Evolutionary conservation across 2,113 vertebrate genomes (phyloP).

Genomic region (Limnothrissa miodon): DNA sequence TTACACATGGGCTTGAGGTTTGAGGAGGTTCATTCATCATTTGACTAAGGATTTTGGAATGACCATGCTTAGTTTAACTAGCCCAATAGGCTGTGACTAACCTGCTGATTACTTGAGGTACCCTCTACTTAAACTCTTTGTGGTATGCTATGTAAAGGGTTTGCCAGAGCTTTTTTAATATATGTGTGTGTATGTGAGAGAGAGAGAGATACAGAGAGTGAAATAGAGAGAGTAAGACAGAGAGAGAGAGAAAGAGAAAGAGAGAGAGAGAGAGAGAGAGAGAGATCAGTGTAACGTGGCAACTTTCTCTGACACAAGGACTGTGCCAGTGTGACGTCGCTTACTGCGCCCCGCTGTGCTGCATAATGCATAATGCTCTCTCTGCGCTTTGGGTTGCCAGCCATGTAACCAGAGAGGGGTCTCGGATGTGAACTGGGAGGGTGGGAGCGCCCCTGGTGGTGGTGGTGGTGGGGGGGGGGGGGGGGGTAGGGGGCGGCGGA

Average conservation of each 20-base stretch:
- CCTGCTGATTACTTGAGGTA: neutral
- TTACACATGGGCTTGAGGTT: neutral
- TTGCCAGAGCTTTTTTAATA: neutral
- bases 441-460: neutral
- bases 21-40: neutral
- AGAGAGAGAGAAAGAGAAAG: too few species aligned
- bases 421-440: conserved; percentile 44
- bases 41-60: neutral
- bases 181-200: too few species aligned
- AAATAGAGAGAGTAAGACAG: too few species aligned
- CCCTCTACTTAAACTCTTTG: neutral
- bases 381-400: neutral
- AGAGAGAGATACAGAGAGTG: too few species aligned
- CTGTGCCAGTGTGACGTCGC: neutral
- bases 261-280: too few species aligned
- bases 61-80: neutral
- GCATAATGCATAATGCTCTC: neutral
- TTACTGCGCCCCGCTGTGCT: neutral
- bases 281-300: too few species aligned
- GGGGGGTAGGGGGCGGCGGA: neutral
- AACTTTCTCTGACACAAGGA: neutral
- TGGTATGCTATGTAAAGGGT: neutral
- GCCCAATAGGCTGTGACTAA: neutral
- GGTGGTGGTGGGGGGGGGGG: neutral
- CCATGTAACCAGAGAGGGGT: conserved; percentile 43